Base-by-base conservation (phyloP, 2,888 invertebrate species). In the Tenthredo livida region DNA sequence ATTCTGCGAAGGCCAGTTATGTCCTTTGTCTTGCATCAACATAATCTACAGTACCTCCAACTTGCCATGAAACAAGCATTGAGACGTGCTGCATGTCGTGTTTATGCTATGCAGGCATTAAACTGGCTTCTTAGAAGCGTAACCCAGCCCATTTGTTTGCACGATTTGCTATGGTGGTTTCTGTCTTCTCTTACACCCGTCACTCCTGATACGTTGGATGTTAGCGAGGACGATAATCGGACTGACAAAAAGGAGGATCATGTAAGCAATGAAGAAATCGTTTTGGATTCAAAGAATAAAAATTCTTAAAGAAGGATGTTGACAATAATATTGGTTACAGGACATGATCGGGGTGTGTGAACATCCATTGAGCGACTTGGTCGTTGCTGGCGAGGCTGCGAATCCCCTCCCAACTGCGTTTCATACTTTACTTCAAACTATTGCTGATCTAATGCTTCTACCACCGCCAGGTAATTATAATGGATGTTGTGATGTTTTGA, bases 81-180 rank as follows among this genome's bases (percentile, higher is more conserved):
- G 1, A 94, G 97, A 40, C 96, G 97, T 85, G 97, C 97, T 80
- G 96, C 96, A 54, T 96, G 98, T 91, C 94, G 98, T 86, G 97
- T 98, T 89, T 96, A 97, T 93, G 97, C 98, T 1, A 96, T 99
- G 95, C 98, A 98, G 95, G 98, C 98, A 0, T 94, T 99, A 88
- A 99, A 99, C 92, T 99, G 99, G 99, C 94, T 99, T 33, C 94
- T 99, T 73, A 95, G 98, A 83, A 98, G 97, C 84, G 97, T 98
- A 0, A 98, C 98, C 0, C 98, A 98, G 92, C 97, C 98, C 4
- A 96, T 97, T 5, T 97, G 98, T 91, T 95, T 99, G 29, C 99
- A 99, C 90, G 99, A 99, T 94, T 95, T 99, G 12, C 95, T 99
- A 92, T 99, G 99, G 99, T 98, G 98, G 97, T 98, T 99, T 92